Conservation (phyloP, 2,888 invertebrate genomes). For the Athetis lepigone region DNA sequence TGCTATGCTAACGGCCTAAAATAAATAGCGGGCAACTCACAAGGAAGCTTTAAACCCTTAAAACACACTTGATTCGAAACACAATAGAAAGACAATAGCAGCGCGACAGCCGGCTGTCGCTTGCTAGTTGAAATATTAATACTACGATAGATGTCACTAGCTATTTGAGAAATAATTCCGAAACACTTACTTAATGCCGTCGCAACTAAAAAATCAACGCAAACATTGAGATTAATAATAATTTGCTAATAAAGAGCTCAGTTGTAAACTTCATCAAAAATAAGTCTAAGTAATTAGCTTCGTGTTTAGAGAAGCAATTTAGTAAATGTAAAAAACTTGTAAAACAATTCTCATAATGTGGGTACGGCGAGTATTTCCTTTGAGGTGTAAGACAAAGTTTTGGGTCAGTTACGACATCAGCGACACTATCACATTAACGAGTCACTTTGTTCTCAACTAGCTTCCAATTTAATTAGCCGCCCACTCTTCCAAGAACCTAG, state of each 20-base stretch:
- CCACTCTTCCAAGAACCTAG: constrained; percentile 62
- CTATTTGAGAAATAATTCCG: too few species aligned
- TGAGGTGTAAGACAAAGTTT: constrained; percentile 75
- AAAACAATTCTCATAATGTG: constrained; percentile 71
- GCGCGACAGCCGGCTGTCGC: too few species aligned
- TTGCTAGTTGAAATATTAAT: too few species aligned
- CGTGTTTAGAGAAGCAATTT: constrained; percentile 58
- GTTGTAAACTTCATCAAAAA: constrained; percentile 20
- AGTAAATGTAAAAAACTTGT: constrained; percentile 68
- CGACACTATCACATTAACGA: constrained; percentile 83
- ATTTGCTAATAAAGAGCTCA: constrained; percentile 9
- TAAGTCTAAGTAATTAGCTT: constrained; percentile 56
- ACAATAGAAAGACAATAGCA: too few species aligned
- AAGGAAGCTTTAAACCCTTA: too few species aligned
- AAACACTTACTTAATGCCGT: too few species aligned
- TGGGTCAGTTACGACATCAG: constrained; percentile 76
- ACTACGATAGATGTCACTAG: too few species aligned
- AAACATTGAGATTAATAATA: constrained; percentile 15
- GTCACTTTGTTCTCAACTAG: constrained; percentile 77
- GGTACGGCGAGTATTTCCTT: constrained; percentile 68
- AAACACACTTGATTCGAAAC: too few species aligned
- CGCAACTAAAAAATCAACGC: background rate
- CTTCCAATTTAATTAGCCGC: constrained; percentile 80
- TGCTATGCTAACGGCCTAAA: too few species aligned
- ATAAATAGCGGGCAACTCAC: too few species aligned